A percentile compares a stretch with the other conserved stretches of the same genome.
Conservation (phyloP, 1,140 invertebrate genomes). For the Brachionus asplanchnoidis region DNA sequence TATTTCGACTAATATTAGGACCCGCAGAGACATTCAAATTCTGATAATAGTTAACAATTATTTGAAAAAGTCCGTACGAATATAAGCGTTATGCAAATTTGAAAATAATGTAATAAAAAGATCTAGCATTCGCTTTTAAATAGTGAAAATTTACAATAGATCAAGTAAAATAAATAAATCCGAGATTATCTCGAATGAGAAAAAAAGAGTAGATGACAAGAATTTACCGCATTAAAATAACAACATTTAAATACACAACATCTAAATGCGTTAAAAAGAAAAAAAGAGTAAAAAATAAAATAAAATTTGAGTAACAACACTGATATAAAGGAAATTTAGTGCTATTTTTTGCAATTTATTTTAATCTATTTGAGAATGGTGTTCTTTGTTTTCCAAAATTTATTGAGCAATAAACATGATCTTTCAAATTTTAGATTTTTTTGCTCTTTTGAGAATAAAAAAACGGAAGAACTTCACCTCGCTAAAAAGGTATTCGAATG, state of each 20-base stretch:
- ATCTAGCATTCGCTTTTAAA: neutral
- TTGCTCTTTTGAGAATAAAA: conserved; percentile 2
- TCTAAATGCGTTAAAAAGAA: neutral
- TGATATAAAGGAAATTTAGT: neutral
- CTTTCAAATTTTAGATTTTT: neutral
- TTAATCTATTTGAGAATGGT: neutral
- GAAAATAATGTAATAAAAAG: neutral
- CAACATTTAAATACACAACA: conserved; percentile 6
- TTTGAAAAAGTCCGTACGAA: neutral
- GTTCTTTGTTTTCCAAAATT: neutral
- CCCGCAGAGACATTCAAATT: neutral
- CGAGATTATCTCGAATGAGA: neutral
- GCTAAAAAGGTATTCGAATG: neutral
- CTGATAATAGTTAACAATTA: neutral
- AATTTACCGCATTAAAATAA: neutral
- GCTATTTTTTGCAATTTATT: conserved; percentile 15
- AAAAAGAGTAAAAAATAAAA: conserved; percentile 1
- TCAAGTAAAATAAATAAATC: neutral
- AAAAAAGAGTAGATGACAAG: neutral
- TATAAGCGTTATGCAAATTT: neutral
- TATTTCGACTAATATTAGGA: neutral
- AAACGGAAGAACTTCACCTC: conserved; percentile 28
- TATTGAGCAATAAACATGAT: neutral
- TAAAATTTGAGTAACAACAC: neutral
- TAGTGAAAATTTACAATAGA: neutral